Percentiles rank a stretch among this genome's conserved stretches.
Conservation (phyloP, 2,888 invertebrate genomes). For the Nomada ferruginata region DNA sequence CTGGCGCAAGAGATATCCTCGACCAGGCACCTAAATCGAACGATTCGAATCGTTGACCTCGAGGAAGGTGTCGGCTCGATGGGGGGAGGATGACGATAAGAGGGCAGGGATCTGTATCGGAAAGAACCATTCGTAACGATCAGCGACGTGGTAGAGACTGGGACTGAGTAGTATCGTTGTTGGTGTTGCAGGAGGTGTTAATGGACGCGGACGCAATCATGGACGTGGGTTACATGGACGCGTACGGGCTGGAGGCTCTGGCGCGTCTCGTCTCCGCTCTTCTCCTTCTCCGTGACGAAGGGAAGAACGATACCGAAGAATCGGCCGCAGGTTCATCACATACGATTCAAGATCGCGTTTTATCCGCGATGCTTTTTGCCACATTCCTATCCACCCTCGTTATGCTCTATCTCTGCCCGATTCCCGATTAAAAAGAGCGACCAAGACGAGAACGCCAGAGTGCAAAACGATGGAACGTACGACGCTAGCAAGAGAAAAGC, state of each 20-base stretch:
- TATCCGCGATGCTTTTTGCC: conserved; percentile 82
- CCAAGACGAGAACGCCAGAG: conserved; percentile 50
- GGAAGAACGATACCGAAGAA: conserved; percentile 76
- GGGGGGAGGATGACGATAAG: background rate
- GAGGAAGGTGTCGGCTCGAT: conserved; percentile 27
- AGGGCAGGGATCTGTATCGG: conserved; percentile 4
- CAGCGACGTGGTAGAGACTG: conserved; percentile 65
- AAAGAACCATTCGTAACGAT: background rate
- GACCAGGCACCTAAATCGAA: conserved; percentile 19
- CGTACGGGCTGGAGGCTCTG: conserved; percentile 82
- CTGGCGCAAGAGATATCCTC: conserved; percentile 7
- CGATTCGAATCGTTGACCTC: conserved; percentile 4
- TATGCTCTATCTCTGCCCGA: conserved; percentile 85
- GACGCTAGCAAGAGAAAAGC: conserved; percentile 40
- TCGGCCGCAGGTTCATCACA: conserved; percentile 79
- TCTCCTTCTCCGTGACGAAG: conserved; percentile 74
- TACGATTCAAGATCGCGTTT: conserved; percentile 81
- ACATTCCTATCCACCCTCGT: conserved; percentile 84
- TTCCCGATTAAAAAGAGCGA: conserved; percentile 82
- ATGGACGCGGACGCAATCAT: conserved; percentile 84
- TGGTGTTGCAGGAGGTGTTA: conserved; percentile 84
- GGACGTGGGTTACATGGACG: conserved; percentile 84
- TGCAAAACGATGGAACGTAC: conserved; percentile 37
- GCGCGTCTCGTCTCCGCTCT: conserved; percentile 80
- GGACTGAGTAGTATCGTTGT: conserved; percentile 84